Evolutionary conservation across 30 jellyfish, hydroid and myxozoan species (phyloP).

Genomic region (Morbakka virulenta): DNA sequence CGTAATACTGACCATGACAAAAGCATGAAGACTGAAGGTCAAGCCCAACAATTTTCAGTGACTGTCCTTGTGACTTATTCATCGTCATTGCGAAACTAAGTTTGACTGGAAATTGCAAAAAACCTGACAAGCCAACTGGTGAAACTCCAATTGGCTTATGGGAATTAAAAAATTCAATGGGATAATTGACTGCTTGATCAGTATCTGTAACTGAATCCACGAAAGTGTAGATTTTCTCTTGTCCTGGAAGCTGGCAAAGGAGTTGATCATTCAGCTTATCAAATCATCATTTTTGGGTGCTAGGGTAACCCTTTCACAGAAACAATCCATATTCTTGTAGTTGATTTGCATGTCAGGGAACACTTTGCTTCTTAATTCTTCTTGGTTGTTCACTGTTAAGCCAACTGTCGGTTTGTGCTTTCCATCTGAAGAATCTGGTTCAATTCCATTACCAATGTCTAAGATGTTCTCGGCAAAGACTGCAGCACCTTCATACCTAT

Average conservation of each 20-base stretch:
- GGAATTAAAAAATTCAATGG: slow-evolving; percentile 7
- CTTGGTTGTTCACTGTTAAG: too few relatives aligned
- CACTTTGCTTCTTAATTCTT: too few relatives aligned
- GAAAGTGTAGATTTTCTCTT: slow-evolving; percentile 2
- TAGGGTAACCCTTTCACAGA: too few relatives aligned
- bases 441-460: too few relatives aligned
- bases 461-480: too few relatives aligned
- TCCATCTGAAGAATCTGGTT: too few relatives aligned
- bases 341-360: too few relatives aligned
- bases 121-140: too few relatives aligned
- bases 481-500: too few relatives aligned
- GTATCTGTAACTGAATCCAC: background rate
- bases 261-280: background rate
- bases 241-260: slow-evolving; percentile 10
- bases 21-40: slow-evolving; percentile 5
- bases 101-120: slow-evolving; percentile 24
- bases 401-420: too few relatives aligned
- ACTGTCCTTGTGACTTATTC: slow-evolving; percentile 41
- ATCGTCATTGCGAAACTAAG: slow-evolving; percentile 35
- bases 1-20: slow-evolving; percentile 43
- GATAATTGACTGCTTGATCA: slow-evolving; percentile 13
- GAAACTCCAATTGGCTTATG: slow-evolving; percentile 19
- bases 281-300: too few relatives aligned
- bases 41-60: slow-evolving; percentile 7
- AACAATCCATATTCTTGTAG: too few relatives aligned